Base-by-base conservation (phyloP, 1,140 invertebrate species). In the Caenorhabditis elegans region DNA sequence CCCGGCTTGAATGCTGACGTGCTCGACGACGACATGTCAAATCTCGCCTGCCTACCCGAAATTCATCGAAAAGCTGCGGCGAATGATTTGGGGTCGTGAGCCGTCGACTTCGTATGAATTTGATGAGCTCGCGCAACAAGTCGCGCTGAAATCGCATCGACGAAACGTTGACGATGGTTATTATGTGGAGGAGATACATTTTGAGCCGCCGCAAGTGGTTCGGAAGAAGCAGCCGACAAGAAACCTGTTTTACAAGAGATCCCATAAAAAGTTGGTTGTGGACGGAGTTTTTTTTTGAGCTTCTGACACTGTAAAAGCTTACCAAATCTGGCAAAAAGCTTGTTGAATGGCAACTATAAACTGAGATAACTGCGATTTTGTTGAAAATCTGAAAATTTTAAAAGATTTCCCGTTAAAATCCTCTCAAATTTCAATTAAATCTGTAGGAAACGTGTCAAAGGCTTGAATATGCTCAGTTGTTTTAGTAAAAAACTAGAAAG, bases 171-270 rank as follows among this genome's bases (percentile, higher is more conserved):
- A 65, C 31, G 55, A 65, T n/a, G 49, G 24, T 19, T 65, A 65
- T 36, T 65, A 34, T 65, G 55, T 65, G 55, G 55, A 65, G n/a
- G 55, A 65, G 55, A 65, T 65, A 26, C 55, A 65, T 34, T 65
- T 34, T 36, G 55, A 65, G 11, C 55, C 31, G 5, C n/a, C 26
- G 24, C 31, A 55, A 15, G 15, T 65, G 4, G 22, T 65, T 34
- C n/a, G 55, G 31, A 65, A 65, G 15, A 65, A 65, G 17, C 55
- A 65, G 31, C 55, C 55, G 51, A 19, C 17, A 13, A 55, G 51
- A 8, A 19, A 10, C 8, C 13, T 15, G 26, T 36, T 24, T 34
- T 65, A 2, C 34, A 65, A 36, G 31, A 65, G 34, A 65, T 31
- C n/a, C 22, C 46, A 76, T 10, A 76, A 76, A 76, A 76, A 76